Conservation (phyloP, 2,888 invertebrate species). For the Eucera pruinosa region DNA sequence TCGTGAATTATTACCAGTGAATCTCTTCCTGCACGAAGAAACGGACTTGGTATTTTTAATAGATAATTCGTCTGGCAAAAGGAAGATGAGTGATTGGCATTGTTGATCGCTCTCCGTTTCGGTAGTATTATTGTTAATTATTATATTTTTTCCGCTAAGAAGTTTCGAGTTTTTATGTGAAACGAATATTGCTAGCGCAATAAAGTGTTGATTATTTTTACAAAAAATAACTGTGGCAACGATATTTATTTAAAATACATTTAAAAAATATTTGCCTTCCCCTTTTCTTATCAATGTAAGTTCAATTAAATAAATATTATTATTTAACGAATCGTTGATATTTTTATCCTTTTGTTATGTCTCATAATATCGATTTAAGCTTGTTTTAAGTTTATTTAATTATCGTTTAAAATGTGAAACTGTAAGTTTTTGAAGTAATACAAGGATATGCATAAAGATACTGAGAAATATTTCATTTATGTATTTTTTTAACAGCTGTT, state of each 20-base stretch:
- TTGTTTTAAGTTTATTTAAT: too few relatives aligned
- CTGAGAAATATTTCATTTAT: background rate
- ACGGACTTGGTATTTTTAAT: background rate
- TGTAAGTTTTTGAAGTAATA: too few relatives aligned
- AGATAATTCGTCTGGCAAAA: background rate
- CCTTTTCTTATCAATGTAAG: background rate
- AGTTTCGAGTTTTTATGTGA: background rate
- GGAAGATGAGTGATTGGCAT: constrained; percentile 5
- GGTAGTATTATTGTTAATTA: background rate
- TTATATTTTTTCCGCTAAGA: background rate
- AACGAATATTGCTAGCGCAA: background rate
- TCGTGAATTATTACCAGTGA: background rate
- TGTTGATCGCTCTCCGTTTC: constrained; percentile 3
- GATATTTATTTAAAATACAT: background rate
- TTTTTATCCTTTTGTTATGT: background rate
- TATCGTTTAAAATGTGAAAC: too few relatives aligned
- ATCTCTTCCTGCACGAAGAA: background rate
- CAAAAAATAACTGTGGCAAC: background rate
- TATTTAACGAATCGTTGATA: background rate
- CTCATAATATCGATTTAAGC: background rate
- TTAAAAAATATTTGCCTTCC: background rate
- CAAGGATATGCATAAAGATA: too few relatives aligned
- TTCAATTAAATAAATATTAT: background rate
- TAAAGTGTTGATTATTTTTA: background rate
- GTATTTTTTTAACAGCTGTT: constrained; percentile 4